phyloP scores from a whole-genome alignment of 2,797 vertebrate species.

The Lutra lutra region DNA sequence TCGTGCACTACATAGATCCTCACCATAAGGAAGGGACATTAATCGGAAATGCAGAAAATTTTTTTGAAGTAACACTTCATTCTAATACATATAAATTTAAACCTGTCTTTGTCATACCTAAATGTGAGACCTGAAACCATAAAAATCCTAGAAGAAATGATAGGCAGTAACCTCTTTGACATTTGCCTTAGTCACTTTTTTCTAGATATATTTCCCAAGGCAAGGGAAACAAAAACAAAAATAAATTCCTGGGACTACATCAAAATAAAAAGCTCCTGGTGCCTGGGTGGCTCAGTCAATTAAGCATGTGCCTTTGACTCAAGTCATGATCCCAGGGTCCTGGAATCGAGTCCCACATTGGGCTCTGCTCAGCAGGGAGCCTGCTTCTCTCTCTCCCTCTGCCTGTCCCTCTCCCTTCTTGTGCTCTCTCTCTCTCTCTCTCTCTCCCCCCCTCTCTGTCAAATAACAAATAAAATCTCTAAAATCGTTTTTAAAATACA shows the following conservation, averaged over 20 bases:
- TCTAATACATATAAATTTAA: conserved; percentile 76
- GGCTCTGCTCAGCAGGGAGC: background rate
- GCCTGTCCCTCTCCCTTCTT: background rate
- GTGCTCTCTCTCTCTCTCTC: background rate
- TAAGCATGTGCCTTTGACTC: background rate
- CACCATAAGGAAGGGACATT: conserved; percentile 74
- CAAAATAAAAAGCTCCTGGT: background rate
- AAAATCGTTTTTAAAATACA: background rate
- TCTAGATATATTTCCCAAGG: background rate
- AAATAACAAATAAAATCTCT: background rate
- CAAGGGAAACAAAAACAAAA: background rate
- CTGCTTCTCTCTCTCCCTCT: background rate
- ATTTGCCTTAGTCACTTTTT: background rate
- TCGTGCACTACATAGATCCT: conserved; percentile 56
- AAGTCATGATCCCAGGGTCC: background rate
- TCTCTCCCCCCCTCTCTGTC: background rate
- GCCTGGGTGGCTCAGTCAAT: background rate
- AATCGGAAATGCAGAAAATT: conserved; percentile 84
- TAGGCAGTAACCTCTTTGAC: background rate
- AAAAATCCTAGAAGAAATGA: background rate
- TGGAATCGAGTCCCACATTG: background rate
- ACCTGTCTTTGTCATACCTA: conserved; percentile 61
- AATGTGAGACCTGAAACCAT: background rate
- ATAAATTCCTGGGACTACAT: background rate
- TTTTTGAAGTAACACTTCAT: conserved; percentile 79